Evolutionary conservation across 2,113 vertebrate genomes (phyloP).

Genomic region (Scartelaos histophorus): DNA sequence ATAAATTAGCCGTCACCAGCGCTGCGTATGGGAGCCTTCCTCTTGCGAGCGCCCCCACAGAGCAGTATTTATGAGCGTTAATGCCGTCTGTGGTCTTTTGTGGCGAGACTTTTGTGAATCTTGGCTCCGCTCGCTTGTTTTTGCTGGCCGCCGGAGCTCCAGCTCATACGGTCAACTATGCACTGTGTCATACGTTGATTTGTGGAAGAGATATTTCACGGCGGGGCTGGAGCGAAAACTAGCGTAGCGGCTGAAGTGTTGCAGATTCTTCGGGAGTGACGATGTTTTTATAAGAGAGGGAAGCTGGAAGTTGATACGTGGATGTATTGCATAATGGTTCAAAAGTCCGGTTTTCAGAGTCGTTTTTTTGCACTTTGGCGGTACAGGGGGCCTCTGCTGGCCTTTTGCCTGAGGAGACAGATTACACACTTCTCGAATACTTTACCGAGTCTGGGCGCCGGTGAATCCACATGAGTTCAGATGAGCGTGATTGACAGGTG

Average conservation of each 20-base stretch:
- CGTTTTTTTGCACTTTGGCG: background rate
- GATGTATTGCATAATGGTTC: background rate
- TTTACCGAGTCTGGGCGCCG: too few relatives aligned
- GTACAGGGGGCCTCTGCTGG: background rate
- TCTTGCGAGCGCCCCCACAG: slow-evolving; percentile 39
- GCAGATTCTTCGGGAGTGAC: slow-evolving; percentile 33
- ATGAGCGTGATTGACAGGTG: too few relatives aligned
- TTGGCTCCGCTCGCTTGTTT: slow-evolving; percentile 58
- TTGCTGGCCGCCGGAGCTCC: slow-evolving; percentile 46
- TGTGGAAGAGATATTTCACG: slow-evolving; percentile 64
- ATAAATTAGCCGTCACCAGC: slow-evolving; percentile 62
- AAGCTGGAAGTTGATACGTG: background rate
- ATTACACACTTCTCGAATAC: too few relatives aligned
- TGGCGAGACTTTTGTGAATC: slow-evolving; percentile 54
- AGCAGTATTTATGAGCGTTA: slow-evolving; percentile 64
- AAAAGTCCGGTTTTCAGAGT: background rate
- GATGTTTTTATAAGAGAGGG: background rate
- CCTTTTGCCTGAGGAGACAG: too few relatives aligned
- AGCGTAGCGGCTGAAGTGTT: slow-evolving; percentile 38
- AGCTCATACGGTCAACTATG: slow-evolving; percentile 58
- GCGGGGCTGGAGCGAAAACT: slow-evolving; percentile 28
- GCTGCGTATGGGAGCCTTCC: slow-evolving; percentile 50
- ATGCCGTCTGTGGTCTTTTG: slow-evolving; percentile 57
- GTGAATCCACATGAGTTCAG: too few relatives aligned
- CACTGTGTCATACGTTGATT: slow-evolving; percentile 61